A percentile compares a stretch with the other conserved stretches of the same genome.
These are phyloP conservation scores for Vollenhovia emeryi DNA, from an alignment of 1,140 invertebrate genomes.

Conservation along the genomic window DNA sequence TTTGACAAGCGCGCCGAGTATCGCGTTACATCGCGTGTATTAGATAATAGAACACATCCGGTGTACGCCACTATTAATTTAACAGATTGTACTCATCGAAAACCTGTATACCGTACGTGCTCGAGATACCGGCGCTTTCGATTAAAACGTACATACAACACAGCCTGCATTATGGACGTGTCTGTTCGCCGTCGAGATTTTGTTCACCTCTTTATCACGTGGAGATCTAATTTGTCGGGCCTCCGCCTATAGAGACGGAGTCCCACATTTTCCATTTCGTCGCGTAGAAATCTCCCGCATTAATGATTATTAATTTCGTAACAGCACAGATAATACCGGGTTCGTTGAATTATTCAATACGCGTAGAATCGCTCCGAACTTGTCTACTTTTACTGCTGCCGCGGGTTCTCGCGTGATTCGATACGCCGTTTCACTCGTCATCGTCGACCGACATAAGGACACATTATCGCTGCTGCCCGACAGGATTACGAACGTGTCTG, in stretches of 20 bases:
- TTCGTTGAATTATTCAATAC: conserved; percentile 45
- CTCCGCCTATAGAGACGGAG: background rate
- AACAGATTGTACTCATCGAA: conserved; percentile 22
- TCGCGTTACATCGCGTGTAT: background rate
- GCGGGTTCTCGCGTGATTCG: conserved; percentile 48
- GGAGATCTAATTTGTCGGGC: background rate
- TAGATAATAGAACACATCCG: conserved; percentile 34
- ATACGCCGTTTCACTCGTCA: conserved; percentile 34
- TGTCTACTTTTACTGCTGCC: conserved; percentile 55
- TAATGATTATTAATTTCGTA: conserved; percentile 33
- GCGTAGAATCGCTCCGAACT: background rate
- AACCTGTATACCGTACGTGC: background rate
- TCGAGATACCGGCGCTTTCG: background rate
- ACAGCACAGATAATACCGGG: conserved; percentile 5
- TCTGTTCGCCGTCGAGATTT: background rate
- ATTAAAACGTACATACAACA: background rate
- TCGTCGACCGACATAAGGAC: conserved; percentile 39
- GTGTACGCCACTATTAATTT: background rate
- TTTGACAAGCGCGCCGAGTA: conserved; percentile 4
- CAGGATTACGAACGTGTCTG: background rate
- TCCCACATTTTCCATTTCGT: background rate
- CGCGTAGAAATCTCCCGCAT: background rate
- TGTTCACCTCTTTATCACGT: background rate
- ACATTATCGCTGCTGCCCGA: conserved; percentile 36
- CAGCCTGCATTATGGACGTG: background rate